Conservation (phyloP, 2,888 invertebrate genomes). For the Artemia sinica region DNA sequence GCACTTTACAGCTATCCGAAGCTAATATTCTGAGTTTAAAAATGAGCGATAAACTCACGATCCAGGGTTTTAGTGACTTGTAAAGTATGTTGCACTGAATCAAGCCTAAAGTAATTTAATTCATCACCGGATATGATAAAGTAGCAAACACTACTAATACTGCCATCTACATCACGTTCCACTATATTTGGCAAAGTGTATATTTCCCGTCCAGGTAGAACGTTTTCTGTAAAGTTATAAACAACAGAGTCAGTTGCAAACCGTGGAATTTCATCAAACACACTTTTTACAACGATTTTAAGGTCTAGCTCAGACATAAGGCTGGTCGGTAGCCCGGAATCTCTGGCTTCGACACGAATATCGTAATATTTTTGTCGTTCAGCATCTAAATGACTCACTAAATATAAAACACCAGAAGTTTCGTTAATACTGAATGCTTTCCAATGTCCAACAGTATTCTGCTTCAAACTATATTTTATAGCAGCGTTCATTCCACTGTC, state of each 20-base stretch:
- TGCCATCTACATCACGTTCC: slow-evolving; percentile 66
- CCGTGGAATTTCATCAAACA: slow-evolving; percentile 73
- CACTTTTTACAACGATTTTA: slow-evolving; percentile 67
- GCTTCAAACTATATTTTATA: slow-evolving; percentile 62
- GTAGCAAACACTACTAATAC: slow-evolving; percentile 72
- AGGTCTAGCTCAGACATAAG: slow-evolving; percentile 70
- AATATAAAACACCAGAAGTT: slow-evolving; percentile 53
- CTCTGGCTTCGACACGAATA: slow-evolving; percentile 76
- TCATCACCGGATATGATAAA: slow-evolving; percentile 73
- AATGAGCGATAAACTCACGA: slow-evolving; percentile 31
- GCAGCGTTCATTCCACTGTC: slow-evolving; percentile 77
- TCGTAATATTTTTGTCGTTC: slow-evolving; percentile 71
- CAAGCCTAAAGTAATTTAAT: slow-evolving; percentile 48
- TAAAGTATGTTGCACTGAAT: slow-evolving; percentile 51
- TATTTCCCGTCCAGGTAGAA: slow-evolving; percentile 44
- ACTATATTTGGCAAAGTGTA: slow-evolving; percentile 58
- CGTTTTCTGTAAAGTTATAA: slow-evolving; percentile 56
- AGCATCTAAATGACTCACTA: slow-evolving; percentile 53
- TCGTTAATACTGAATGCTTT: slow-evolving; percentile 63
- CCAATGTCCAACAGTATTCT: slow-evolving; percentile 64
- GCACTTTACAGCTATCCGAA: slow-evolving; percentile 56
- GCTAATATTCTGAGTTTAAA: slow-evolving; percentile 60
- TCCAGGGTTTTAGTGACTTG: slow-evolving; percentile 34
- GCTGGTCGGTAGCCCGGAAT: slow-evolving; percentile 68
- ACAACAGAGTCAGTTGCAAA: slow-evolving; percentile 53